phyloP scores from a whole-genome alignment of 2,888 invertebrate species.

The Latheticus oryzae region DNA sequence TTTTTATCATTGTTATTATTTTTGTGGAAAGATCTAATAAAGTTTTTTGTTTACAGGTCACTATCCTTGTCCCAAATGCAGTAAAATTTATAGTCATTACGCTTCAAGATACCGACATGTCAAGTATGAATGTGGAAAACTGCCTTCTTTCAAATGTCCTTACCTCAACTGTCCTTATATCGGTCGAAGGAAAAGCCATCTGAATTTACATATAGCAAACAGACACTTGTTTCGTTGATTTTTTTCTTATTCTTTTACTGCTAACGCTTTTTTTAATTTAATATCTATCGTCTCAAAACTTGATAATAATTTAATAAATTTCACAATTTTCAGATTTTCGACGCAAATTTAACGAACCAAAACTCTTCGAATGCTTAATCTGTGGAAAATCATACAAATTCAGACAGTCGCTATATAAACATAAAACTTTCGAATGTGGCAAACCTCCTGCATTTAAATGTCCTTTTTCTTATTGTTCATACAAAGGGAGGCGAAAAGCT shows the following conservation, averaged over 20 bases:
- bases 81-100: constrained; percentile 45
- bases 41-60: constrained; percentile 38
- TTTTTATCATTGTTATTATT: constrained; percentile 5
- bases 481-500: constrained; percentile 41
- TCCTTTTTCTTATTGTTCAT: constrained; percentile 40
- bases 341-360: constrained; percentile 8
- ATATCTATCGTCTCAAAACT: neutral
- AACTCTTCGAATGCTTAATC: constrained; percentile 18
- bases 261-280: constrained; percentile 3
- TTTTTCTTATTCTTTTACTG: constrained; percentile 6
- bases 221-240: constrained; percentile 28
- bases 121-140: constrained; percentile 74
- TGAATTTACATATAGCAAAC: constrained; percentile 42
- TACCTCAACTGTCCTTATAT: constrained; percentile 42
- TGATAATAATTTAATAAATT: constrained; percentile 10
- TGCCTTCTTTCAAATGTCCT: constrained; percentile 47
- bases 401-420: constrained; percentile 46
- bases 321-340: constrained; percentile 24
- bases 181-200: constrained; percentile 39
- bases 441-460: constrained; percentile 48
- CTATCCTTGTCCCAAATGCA: constrained; percentile 47
- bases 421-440: constrained; percentile 49
- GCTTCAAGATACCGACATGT: constrained; percentile 68
- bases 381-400: constrained; percentile 49
- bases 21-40: constrained; percentile 6